These are phyloP conservation scores for Mobula birostris DNA, from an alignment of 2,113 vertebrate genomes.

Conservation along the genomic window DNA sequence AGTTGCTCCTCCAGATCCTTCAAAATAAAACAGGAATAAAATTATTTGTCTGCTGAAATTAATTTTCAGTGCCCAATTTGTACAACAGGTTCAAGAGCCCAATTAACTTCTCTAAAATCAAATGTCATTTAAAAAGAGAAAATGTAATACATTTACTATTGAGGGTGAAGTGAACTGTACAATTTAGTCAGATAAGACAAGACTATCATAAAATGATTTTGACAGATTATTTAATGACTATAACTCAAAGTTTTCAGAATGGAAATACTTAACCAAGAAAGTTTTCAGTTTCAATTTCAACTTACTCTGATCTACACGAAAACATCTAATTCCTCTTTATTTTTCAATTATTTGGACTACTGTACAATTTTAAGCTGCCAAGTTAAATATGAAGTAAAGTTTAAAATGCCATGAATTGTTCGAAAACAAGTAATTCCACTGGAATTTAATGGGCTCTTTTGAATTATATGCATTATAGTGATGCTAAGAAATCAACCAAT, in stretches of 20 bases:
- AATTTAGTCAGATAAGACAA: not conserved
- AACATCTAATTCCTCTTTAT: not conserved
- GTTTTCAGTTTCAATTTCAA: not conserved
- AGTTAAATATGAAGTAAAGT: not conserved
- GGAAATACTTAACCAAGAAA: not conserved
- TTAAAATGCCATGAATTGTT: not conserved
- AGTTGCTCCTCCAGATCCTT: constrained; percentile 87
- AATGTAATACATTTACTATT: not conserved
- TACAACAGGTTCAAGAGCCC: too few relatives aligned
- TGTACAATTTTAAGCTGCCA: not conserved
- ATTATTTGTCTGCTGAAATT: not conserved
- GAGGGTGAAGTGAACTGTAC: not conserved
- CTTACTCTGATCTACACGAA: not conserved
- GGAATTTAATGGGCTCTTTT: not conserved
- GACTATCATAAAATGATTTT: not conserved
- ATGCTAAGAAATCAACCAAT: not conserved
- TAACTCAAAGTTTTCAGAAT: not conserved
- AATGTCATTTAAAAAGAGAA: not conserved
- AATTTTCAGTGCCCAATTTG: not conserved
- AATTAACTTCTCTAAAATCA: not conserved
- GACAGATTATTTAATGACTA: not conserved
- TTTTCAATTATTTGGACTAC: not conserved
- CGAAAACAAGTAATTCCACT: not conserved
- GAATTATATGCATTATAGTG: not conserved
- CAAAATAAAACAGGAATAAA: not conserved